phyloP scores from a whole-genome alignment of 2,888 invertebrate species.

The Nezara viridula region DNA sequence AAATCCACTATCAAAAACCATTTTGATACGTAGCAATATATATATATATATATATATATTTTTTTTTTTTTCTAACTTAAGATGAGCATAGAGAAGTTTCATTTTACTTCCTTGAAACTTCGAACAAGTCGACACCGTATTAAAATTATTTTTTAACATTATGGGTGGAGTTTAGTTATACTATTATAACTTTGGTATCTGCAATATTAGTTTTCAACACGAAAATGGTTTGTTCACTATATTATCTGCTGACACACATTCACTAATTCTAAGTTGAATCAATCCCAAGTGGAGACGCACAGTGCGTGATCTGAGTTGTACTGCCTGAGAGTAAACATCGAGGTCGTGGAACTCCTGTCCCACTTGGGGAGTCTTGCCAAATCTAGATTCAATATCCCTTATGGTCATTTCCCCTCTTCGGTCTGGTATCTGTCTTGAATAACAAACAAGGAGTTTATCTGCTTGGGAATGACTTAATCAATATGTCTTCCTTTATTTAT shows the following conservation, averaged over 20 bases:
- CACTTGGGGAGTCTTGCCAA: conserved; percentile 3
- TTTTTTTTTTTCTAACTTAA: no score
- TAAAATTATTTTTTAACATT: no score
- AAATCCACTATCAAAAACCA: no score
- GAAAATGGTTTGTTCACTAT: not conserved
- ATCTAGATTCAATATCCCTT: not conserved
- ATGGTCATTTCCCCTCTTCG: not conserved
- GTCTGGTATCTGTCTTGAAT: not conserved
- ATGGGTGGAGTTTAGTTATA: no score
- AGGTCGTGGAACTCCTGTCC: not conserved
- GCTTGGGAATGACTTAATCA: not conserved
- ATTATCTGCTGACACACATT: not conserved
- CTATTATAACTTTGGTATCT: no score
- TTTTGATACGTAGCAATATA: no score
- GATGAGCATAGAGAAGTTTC: no score
- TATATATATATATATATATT: no score
- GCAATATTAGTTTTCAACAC: no score
- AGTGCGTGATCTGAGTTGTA: not conserved
- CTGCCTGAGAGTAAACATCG: not conserved
- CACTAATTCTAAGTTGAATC: not conserved
- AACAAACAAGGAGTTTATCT: not conserved
- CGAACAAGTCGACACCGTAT: no score
- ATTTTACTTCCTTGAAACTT: no score
- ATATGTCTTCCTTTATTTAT: not conserved
- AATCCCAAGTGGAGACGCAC: not conserved